Evolutionary conservation across 2,797 vertebrate genomes (phyloP).

Genomic region (Sebastes ruberrimus): DNA sequence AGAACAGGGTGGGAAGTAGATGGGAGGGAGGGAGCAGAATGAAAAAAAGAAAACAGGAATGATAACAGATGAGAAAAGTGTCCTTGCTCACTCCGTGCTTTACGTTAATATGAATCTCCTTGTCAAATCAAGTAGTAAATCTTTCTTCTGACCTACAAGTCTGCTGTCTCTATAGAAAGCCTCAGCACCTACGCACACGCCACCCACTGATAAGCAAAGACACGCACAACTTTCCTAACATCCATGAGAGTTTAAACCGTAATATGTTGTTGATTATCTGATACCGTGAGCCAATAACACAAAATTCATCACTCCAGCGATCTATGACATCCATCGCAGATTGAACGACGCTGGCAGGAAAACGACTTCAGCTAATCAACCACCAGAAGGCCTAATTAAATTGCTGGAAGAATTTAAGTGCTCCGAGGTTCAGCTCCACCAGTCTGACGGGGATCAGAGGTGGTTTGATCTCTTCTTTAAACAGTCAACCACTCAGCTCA

Average conservation of each 20-base stretch:
- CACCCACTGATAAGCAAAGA: no score
- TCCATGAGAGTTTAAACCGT: background rate
- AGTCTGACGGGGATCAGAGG: background rate
- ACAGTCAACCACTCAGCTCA: background rate
- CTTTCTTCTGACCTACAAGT: constrained; percentile 4
- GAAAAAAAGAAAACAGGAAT: background rate
- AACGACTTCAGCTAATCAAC: constrained; percentile 7
- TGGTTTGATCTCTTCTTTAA: background rate
- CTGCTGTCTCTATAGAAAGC: background rate
- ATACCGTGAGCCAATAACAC: background rate
- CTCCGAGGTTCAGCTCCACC: background rate
- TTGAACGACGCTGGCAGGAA: background rate
- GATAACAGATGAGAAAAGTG: constrained; percentile 29
- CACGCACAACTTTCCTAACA: background rate
- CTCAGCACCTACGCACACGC: background rate
- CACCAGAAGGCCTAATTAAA: constrained; percentile 16
- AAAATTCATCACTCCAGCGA: background rate
- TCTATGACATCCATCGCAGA: constrained; percentile 6
- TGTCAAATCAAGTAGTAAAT: constrained; percentile 25
- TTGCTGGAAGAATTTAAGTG: background rate
- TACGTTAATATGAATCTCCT: constrained; percentile 16
- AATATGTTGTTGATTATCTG: constrained; percentile 2
- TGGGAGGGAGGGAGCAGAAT: background rate
- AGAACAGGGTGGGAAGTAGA: background rate
- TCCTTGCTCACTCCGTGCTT: background rate